phyloP scores from a whole-genome alignment of 2,113 vertebrate genomes.

The Lipophrys pholis region DNA sequence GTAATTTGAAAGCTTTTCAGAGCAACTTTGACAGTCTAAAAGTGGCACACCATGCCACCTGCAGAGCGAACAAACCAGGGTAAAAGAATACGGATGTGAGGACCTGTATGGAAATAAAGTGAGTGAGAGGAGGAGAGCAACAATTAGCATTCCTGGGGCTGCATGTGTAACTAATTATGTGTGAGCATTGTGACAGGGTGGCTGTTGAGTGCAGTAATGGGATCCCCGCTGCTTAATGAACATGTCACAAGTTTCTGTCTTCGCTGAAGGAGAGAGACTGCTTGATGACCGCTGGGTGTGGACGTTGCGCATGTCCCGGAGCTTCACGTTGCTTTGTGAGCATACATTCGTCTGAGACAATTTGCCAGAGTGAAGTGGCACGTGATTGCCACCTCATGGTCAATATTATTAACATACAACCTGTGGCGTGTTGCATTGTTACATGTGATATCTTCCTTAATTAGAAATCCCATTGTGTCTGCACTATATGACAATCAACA shows the following conservation, averaged over 20 bases:
- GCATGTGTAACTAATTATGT: slow-evolving; percentile 79
- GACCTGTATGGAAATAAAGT: slow-evolving; percentile 49
- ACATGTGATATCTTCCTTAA: background rate
- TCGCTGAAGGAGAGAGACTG: slow-evolving; percentile 62
- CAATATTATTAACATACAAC: slow-evolving; percentile 22
- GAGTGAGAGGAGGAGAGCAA: slow-evolving; percentile 62
- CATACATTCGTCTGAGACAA: background rate
- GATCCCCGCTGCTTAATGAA: slow-evolving; percentile 82
- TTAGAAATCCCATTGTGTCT: background rate
- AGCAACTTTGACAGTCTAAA: slow-evolving; percentile 71
- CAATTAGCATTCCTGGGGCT: slow-evolving; percentile 79
- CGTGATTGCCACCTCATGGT: background rate
- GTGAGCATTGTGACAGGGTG: slow-evolving; percentile 78
- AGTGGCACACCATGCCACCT: slow-evolving; percentile 62
- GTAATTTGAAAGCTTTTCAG: slow-evolving; percentile 69
- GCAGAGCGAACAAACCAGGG: slow-evolving; percentile 52
- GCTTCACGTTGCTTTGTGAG: slow-evolving; percentile 20
- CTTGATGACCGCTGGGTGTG: slow-evolving; percentile 56
- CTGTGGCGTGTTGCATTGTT: slow-evolving; percentile 23
- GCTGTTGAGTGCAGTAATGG: slow-evolving; percentile 76
- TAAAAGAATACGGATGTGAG: slow-evolving; percentile 43
- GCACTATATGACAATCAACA: too few relatives aligned
- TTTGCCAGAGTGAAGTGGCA: background rate
- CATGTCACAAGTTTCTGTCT: slow-evolving; percentile 76
- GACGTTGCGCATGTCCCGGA: slow-evolving; percentile 26